Conservation (phyloP, 2,888 invertebrate genomes). For the Cylindroiulus punctatus region DNA sequence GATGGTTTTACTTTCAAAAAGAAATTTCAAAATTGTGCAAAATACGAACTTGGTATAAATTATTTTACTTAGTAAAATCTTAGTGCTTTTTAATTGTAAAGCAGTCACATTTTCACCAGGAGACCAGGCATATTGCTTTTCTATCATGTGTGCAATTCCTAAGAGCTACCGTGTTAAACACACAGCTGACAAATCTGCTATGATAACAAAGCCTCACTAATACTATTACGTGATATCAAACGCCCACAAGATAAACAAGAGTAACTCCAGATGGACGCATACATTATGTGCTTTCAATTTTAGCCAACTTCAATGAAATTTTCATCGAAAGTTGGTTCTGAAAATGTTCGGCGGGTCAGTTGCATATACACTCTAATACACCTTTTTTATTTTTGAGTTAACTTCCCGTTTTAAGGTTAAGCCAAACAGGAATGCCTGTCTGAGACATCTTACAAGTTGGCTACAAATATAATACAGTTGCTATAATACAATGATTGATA, state of each 20-base stretch:
- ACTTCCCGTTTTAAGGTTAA: slow-evolving; percentile 22
- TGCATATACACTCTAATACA: background rate
- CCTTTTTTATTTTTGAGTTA: slow-evolving; percentile 3
- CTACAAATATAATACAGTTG: slow-evolving; percentile 45
- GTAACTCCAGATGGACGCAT: background rate
- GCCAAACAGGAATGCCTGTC: slow-evolving; percentile 13
- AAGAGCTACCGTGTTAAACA: background rate
- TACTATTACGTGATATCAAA: slow-evolving; percentile 24
- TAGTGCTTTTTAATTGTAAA: slow-evolving; percentile 18
- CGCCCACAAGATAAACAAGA: background rate
- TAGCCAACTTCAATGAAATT: background rate
- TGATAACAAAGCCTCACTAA: background rate
- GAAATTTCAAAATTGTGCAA: background rate
- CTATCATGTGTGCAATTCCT: slow-evolving; percentile 10
- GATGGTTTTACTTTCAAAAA: background rate
- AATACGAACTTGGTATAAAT: slow-evolving; percentile 14
- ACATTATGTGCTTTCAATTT: background rate
- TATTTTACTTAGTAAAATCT: background rate
- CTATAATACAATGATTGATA: slow-evolving; percentile 43
- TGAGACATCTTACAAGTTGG: slow-evolving; percentile 45
- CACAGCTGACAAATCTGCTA: slow-evolving; percentile 5
- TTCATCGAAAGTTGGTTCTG: background rate
- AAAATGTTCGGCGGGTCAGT: background rate
- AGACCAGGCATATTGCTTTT: slow-evolving; percentile 1
- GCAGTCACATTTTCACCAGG: background rate